Evolutionary conservation across 92 coral and sea anemone species (phyloP), one percentile per base, ranked within the genome.

Genomic region (Zoanthus sociatus): DNA sequence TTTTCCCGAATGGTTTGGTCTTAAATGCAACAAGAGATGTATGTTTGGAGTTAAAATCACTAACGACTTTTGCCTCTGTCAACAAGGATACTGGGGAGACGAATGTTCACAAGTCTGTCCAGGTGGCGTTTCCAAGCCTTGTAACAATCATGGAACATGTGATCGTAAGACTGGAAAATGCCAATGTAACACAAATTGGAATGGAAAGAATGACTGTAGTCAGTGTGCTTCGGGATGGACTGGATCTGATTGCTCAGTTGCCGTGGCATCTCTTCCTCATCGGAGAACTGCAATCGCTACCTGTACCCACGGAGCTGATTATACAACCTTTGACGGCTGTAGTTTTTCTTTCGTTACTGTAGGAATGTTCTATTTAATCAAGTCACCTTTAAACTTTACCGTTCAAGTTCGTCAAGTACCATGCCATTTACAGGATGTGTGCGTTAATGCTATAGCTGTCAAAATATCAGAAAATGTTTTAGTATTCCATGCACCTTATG

Each of bases 1-100:
- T 20, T 92, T 92, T 73, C 94, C 94, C 3, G 77, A 33, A 6
- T 92, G 94, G 94, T 84, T 89, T 46, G 94, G 94, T 58, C 50
- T 85, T 48, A 72, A 71, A 16, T 92, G 94, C 76, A 84, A 89
- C 78, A 87, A 48, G 72, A 86, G 54, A 78, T 90, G 90, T 54
- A 61, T 83, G 21, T 61, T 79, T 51, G 89, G 91, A 56, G 78
- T 88, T 47, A 72, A 53, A 63, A 73, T 44, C 30, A 10, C 50
- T 20, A 42, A 76, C 14, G 44, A n/a, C 42, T 6, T 63, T 15
- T 92, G 94, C 55, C 53, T 76, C 9, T 92, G 94, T 78, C 72
- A 82, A 14, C 90, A 50, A 6, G 94, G 94, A 30, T 92, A 89
- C 75, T 92, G 94, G 94, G 94, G 92, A 14, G 48, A 77, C 4